These are phyloP conservation scores for Macheiramphus alcinus DNA, from an alignment of 2,113 vertebrate genomes.

Conservation along the genomic window DNA sequence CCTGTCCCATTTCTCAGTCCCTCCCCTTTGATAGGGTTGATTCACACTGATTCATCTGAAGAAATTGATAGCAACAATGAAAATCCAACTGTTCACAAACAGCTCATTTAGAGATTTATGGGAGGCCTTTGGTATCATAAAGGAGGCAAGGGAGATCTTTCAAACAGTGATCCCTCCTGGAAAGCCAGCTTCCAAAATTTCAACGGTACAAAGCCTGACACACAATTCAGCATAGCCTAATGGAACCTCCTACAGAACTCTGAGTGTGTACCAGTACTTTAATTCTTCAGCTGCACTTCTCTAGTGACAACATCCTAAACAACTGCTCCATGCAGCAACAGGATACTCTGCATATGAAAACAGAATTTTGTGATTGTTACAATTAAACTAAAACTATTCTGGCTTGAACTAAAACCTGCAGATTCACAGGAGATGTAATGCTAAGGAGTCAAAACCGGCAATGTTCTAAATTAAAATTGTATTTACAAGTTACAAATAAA, in stretches of 20 bases:
- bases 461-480: not conserved
- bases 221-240: fast-evolving
- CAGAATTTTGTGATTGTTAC: not conserved
- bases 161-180: not conserved
- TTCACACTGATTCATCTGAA: not conserved
- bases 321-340: not conserved
- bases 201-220: not conserved
- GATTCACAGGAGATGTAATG: not conserved
- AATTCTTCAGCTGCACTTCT: not conserved
- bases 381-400: not conserved
- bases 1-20: not conserved
- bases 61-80: not conserved
- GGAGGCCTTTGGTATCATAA: not conserved
- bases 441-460: not conserved
- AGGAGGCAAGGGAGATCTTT: not conserved
- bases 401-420: not conserved
- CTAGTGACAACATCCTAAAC: not conserved
- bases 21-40: not conserved
- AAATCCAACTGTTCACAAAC: not conserved
- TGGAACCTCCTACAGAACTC: fast-evolving
- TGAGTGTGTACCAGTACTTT: not conserved
- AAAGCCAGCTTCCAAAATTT: not conserved
- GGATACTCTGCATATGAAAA: not conserved
- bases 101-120: not conserved
- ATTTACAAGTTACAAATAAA: not conserved